phyloP scores from a whole-genome alignment of 2,797 vertebrate species.

The Lutjanus argentimaculatus region DNA sequence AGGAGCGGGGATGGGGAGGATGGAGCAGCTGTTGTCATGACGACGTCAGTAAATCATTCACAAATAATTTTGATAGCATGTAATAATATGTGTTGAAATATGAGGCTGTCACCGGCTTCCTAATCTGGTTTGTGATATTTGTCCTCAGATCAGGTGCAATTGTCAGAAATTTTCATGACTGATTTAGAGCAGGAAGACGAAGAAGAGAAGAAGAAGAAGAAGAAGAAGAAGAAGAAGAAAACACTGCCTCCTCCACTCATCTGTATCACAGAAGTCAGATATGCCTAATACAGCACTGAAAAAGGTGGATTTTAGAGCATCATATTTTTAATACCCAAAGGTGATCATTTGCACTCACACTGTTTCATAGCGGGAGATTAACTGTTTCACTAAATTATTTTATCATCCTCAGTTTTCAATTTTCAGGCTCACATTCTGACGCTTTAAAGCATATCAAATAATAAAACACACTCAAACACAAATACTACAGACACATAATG shows the following conservation, averaged over 20 bases:
- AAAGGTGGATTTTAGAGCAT: neutral
- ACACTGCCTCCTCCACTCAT: neutral
- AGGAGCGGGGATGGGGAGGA: neutral
- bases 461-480: neutral
- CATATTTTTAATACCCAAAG: neutral
- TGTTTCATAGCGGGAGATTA: neutral
- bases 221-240: neutral
- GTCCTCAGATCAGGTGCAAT: conserved; percentile 29
- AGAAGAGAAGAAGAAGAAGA: neutral
- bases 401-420: conserved; percentile 6
- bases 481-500: neutral
- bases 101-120: conserved; percentile 36
- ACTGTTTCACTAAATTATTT: conserved; percentile 1
- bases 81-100: conserved; percentile 35
- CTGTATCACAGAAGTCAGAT: neutral
- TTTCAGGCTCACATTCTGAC: neutral
- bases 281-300: neutral
- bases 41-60: conserved; percentile 32
- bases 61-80: conserved; percentile 16
- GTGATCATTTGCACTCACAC: conserved; percentile 1
- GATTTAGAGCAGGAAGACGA: conserved; percentile 21
- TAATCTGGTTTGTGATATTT: conserved; percentile 49
- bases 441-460: neutral
- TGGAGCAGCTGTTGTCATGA: conserved; percentile 48
- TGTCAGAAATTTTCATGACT: conserved; percentile 17